A percentile compares a stretch with the other conserved stretches of the same genome.
These are phyloP conservation scores for Heliconius sara DNA, from an alignment of 2,888 invertebrate genomes.

Conservation along the genomic window DNA sequence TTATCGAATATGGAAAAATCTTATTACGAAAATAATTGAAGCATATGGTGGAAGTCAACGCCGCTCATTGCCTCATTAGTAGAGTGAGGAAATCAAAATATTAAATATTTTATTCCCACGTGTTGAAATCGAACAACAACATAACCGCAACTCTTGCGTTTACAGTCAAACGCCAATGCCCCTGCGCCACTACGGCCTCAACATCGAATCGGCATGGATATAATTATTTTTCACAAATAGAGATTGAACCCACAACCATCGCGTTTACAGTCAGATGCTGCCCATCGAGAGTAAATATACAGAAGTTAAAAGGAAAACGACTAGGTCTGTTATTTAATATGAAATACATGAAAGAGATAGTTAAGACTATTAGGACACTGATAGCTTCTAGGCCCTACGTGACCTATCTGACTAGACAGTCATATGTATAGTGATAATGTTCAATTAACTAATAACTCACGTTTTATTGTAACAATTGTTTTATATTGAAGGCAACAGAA, in stretches of 20 bases:
- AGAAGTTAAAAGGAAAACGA: neutral
- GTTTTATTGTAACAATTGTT: constrained; percentile 24
- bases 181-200: too few species aligned
- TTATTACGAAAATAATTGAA: too few species aligned
- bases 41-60: too few species aligned
- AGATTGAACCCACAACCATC: neutral
- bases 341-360: constrained; percentile 22
- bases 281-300: neutral
- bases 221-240: neutral
- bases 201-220: neutral
- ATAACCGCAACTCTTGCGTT: too few species aligned
- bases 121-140: too few species aligned
- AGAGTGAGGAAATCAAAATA: too few species aligned
- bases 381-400: constrained; percentile 39
- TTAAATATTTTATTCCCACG: too few species aligned
- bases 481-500: neutral
- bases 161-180: too few species aligned
- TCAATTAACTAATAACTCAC: constrained; percentile 36
- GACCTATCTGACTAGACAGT: constrained; percentile 42
- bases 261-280: neutral
- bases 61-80: too few species aligned
- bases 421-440: constrained; percentile 30
- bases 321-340: constrained; percentile 19
- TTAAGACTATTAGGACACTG: constrained; percentile 37
- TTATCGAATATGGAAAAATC: too few species aligned